Percentiles rank a stretch among this genome's conserved stretches.
Conservation (phyloP, 1,140 invertebrate genomes). For the Paramacrobiotus metropolitanus region DNA sequence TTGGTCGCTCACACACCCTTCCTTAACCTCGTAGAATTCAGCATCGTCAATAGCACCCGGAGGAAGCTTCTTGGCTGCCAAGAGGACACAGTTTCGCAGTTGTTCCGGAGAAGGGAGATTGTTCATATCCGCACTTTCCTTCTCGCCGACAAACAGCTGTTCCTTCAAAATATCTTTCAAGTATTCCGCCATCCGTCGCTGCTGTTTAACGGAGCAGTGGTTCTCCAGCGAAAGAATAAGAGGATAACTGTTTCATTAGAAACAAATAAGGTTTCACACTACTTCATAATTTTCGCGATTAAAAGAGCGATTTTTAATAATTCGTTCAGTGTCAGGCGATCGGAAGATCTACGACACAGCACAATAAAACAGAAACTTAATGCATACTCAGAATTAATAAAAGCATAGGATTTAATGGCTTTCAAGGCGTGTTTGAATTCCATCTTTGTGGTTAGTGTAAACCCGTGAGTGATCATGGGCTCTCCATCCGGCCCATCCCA, state of each 20-base stretch:
- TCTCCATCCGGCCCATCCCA: slow-evolving; percentile 34
- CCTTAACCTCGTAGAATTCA: background rate
- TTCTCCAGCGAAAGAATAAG: slow-evolving; percentile 25
- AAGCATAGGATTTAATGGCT: slow-evolving; percentile 24
- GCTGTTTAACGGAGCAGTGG: slow-evolving; percentile 21
- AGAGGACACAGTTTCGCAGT: background rate
- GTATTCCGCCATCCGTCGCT: slow-evolving; percentile 17
- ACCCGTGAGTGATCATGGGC: slow-evolving; percentile 32
- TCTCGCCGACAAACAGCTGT: background rate
- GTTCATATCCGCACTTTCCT: background rate
- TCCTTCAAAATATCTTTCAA: slow-evolving; percentile 16
- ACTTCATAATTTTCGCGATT: no score
- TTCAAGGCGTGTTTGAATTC: slow-evolving; percentile 29
- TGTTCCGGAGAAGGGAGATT: background rate
- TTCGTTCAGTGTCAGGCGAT: no score
- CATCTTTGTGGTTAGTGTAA: slow-evolving; percentile 32
- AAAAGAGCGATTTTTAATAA: no score
- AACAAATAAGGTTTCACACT: no score
- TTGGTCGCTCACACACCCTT: no score
- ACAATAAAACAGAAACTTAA: background rate
- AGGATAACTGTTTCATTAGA: slow-evolving; percentile 17
- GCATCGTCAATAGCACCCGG: background rate
- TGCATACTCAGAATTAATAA: slow-evolving; percentile 23
- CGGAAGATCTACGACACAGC: no score
- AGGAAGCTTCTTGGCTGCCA: background rate